These are phyloP conservation scores for Leptinotarsa haldemani DNA, from an alignment of 2,888 invertebrate genomes.

Conservation along the genomic window DNA sequence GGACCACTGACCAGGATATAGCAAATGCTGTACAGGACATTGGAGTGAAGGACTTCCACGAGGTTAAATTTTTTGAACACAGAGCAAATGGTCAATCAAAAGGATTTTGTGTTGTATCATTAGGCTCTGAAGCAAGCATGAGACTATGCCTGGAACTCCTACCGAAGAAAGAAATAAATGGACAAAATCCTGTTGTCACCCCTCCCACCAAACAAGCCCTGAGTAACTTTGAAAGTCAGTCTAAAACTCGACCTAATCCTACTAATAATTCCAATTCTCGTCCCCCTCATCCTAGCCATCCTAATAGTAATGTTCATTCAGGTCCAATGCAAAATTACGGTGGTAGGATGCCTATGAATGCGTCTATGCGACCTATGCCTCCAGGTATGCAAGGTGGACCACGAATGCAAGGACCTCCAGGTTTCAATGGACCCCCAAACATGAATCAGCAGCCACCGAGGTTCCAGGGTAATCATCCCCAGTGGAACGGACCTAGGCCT, in stretches of 20 bases:
- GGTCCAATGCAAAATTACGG: conserved; percentile 71
- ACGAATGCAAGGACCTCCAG: conserved; percentile 72
- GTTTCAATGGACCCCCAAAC: conserved; percentile 71
- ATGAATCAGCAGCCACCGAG: conserved; percentile 67
- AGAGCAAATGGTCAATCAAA: conserved; percentile 98
- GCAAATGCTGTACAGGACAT: conserved; percentile 88
- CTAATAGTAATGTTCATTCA: conserved; percentile 70
- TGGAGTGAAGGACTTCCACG: conserved; percentile 93
- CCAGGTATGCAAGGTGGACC: conserved; percentile 70
- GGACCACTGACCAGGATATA: conserved; percentile 98
- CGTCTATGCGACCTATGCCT: conserved; percentile 67
- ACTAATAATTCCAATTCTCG: conserved; percentile 74
- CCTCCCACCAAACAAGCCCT: conserved; percentile 92
- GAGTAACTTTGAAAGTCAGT: conserved; percentile 91
- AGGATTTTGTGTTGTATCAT: conserved; percentile 95
- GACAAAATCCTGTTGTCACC: conserved; percentile 94
- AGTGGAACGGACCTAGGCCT: conserved; percentile 71
- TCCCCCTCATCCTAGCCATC: conserved; percentile 72
- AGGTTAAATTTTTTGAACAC: conserved; percentile 99
- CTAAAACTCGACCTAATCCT: conserved; percentile 88
- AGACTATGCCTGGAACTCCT: conserved; percentile 91
- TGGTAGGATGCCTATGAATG: conserved; percentile 66
- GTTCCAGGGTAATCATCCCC: conserved; percentile 69
- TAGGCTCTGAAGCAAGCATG: conserved; percentile 93
- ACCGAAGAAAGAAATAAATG: conserved; percentile 95